A percentile compares a stretch with the other conserved stretches of the same genome.
Evolutionary conservation across 2,797 vertebrate species (phyloP).

Genomic region (Enteromius viviparus): DNA sequence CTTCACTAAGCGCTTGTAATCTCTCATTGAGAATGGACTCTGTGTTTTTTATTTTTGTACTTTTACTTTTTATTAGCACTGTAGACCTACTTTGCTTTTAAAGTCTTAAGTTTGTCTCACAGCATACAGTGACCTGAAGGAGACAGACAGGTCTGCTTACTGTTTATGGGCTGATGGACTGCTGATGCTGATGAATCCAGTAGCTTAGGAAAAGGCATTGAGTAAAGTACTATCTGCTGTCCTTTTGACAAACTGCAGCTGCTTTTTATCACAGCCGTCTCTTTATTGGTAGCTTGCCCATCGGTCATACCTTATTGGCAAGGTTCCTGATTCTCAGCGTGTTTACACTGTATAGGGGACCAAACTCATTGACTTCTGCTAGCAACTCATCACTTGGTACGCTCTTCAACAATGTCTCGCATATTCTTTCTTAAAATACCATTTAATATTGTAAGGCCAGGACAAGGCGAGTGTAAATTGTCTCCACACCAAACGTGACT

Average conservation of each 20-base stretch:
- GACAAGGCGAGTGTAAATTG: neutral
- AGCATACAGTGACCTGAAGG: neutral
- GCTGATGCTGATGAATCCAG: constrained; percentile 39
- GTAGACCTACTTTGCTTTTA: constrained; percentile 19
- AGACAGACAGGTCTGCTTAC: constrained; percentile 14
- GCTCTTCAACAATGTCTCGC: neutral
- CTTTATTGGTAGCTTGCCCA: constrained; percentile 27
- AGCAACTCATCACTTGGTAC: neutral
- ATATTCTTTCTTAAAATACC: neutral
- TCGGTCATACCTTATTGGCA: constrained; percentile 23
- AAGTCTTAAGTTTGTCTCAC: constrained; percentile 7
- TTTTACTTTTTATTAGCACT: constrained; percentile 13
- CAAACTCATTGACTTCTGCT: constrained; percentile 8
- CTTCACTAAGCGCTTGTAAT: neutral
- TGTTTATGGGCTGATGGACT: constrained; percentile 24
- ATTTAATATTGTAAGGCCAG: neutral
- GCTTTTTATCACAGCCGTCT: constrained; percentile 38
- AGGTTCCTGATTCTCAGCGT: constrained; percentile 13
- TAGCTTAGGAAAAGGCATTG: constrained; percentile 32
- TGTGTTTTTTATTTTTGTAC: neutral
- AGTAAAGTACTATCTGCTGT: constrained; percentile 33
- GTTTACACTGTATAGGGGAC: constrained; percentile 10
- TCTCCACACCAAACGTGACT: neutral
- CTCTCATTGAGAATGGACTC: neutral
- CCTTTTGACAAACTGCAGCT: constrained; percentile 36